A percentile compares a stretch with the other conserved stretches of the same genome.
phyloP scores from a whole-genome alignment of 2,797 vertebrate genomes.

The Basileuterus tristriatus region DNA sequence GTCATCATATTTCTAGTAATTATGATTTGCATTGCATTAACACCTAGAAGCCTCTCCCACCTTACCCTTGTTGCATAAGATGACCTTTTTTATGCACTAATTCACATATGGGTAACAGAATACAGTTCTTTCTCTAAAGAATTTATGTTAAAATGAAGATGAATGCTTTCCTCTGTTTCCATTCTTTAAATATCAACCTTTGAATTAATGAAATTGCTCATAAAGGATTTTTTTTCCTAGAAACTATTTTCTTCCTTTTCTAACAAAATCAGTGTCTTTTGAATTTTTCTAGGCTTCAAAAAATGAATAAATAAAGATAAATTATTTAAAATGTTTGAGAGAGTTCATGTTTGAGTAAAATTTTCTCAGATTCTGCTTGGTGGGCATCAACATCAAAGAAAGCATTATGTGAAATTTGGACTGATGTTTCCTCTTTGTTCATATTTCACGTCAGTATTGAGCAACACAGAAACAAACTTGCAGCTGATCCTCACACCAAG shows the following conservation, averaged over 20 bases:
- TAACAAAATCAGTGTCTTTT: not conserved
- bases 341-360: not conserved
- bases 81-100: slow-evolving; percentile 36
- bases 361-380: not conserved
- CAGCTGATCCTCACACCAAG: not conserved
- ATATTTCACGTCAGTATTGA: not conserved
- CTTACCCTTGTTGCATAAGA: slow-evolving; percentile 31
- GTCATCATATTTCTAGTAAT: slow-evolving; percentile 58
- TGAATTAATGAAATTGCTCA: not conserved
- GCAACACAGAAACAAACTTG: not conserved
- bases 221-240: not conserved
- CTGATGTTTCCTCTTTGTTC: not conserved
- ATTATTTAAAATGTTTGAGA: not conserved
- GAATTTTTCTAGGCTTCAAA: not conserved
- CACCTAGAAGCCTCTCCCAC: slow-evolving; percentile 29
- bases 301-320: not conserved
- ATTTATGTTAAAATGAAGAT: not conserved
- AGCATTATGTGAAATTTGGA: not conserved
- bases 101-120: not conserved
- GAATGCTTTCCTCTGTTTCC: not conserved
- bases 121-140: not conserved
- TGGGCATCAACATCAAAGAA: not conserved
- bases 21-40: slow-evolving; percentile 60
- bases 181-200: not conserved
- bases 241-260: not conserved